Base-by-base conservation (phyloP, 37 sponge, comb jelly and placozoan genomes). In the Oopsacas minuta region DNA sequence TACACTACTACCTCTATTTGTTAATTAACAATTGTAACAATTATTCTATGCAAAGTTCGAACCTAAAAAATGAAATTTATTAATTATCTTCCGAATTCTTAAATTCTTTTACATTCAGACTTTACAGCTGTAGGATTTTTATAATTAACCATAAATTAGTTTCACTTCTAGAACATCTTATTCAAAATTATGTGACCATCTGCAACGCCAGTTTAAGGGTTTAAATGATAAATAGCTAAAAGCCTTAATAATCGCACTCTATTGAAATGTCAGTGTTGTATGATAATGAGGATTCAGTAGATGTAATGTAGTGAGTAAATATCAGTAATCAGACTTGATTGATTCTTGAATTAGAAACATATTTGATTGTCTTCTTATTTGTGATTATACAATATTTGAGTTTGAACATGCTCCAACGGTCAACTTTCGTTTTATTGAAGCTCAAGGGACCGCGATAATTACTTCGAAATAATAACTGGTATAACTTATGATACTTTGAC, bases 191-290 rank as follows among this genome's bases (percentile, higher is more conserved):
- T n/a, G 1, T 3, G 20, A 61, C 75, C 75, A 61, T 61, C 75
- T 61, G 75, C 30, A 42, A 32, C 7, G 30, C 75, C 20, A 20
- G 75, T 61, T 61, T 61, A 61, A 10, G 75, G 75, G 75, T 61
- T 61, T 61, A 61, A 46, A 61, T 61, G 30, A 61, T 61, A 61
- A 61, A 61, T 61, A 42, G 75, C 20, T 61, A n/a, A 61, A 61
- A 61, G 75, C 75, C 75, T 10, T 61, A 61, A 17, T 42, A 17
- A 42, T 8, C 49, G 15, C n/a, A 42, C 8, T 42, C 49, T 42
- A 42, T 42, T 42, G 49, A 42, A 42, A 42, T 42, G 12, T 15
- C 49, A 42, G 49, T 15, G 49, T 42, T 8, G 49, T 42, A 15
- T n/a, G n/a, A n/a, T n/a, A n/a, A n/a, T n/a, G n/a, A n/a, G n/a